phyloP scores from a whole-genome alignment of 2,888 invertebrate genomes.

The Tinea trinotella region DNA sequence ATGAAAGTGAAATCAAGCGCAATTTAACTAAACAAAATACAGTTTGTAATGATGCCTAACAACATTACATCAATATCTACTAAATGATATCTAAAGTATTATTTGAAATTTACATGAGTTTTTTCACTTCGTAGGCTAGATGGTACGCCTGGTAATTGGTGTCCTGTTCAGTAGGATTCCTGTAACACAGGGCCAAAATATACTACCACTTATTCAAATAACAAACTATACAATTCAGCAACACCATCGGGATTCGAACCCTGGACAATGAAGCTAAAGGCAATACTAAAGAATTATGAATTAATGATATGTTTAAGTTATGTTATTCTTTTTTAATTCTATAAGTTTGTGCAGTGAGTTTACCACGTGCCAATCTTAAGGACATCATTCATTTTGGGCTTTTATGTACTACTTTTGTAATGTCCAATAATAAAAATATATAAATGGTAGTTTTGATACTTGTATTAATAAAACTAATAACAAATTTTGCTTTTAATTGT shows the following conservation, averaged over 20 bases:
- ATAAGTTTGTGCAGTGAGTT: conserved; percentile 1
- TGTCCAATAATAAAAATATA: no score
- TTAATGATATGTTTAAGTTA: neutral
- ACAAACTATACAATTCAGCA: neutral
- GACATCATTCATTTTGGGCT: no score
- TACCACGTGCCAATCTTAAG: neutral
- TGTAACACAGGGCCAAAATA: conserved; percentile 82
- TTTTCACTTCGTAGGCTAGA: conserved; percentile 99
- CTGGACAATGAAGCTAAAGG: neutral
- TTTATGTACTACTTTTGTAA: no score
- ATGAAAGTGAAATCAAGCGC: neutral
- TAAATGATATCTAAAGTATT: conserved; percentile 4
- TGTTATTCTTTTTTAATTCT: neutral
- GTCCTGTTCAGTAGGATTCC: conserved; percentile 89
- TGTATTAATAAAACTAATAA: no score
- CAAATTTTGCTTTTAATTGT: no score
- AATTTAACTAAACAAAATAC: conserved; percentile 10
- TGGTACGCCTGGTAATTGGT: conserved; percentile 98
- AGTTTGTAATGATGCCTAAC: neutral
- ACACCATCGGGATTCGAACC: neutral
- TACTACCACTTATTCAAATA: neutral
- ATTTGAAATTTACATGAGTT: conserved; percentile 93
- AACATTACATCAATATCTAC: conserved; percentile 4
- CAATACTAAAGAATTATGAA: neutral
- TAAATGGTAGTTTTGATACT: no score